Evolutionary conservation across 2,113 vertebrate species (phyloP).

Genomic region (Poeciliopsis turrubarensis): DNA sequence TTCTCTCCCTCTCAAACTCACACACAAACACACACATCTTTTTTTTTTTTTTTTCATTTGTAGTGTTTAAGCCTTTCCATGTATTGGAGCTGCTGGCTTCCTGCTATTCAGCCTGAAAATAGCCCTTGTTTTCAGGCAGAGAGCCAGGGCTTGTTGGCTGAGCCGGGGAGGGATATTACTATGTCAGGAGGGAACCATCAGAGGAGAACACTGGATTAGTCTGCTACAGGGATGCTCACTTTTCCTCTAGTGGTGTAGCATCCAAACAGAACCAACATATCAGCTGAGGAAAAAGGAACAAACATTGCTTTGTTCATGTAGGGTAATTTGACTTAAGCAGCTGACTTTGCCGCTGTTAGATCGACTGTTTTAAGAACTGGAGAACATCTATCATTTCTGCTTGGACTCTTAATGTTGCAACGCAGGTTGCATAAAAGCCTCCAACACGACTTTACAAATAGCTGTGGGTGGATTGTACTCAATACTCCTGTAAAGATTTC

Average conservation of each 20-base stretch:
- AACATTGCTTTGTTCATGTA: conserved; percentile 33
- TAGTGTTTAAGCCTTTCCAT: conserved; percentile 80
- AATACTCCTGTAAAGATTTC: conserved; percentile 17
- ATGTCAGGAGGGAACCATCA: conserved; percentile 73
- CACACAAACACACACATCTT: conserved; percentile 24
- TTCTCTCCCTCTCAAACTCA: conserved; percentile 49
- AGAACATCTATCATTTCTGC: conserved; percentile 23
- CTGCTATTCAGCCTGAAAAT: conserved; percentile 92
- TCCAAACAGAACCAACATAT: conserved; percentile 41
- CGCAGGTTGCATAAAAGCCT: conserved; percentile 26
- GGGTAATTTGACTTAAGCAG: conserved; percentile 44
- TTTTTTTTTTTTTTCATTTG: conserved; percentile 30
- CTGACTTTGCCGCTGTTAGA: conserved; percentile 26
- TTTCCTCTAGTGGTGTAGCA: conserved; percentile 61
- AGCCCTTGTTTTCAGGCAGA: conserved; percentile 84
- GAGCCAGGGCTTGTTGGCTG: conserved; percentile 84
- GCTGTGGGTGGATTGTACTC: not conserved
- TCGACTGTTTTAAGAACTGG: conserved; percentile 24
- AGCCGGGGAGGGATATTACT: conserved; percentile 72
- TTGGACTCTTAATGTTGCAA: conserved; percentile 15
- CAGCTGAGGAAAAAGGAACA: conserved; percentile 16
- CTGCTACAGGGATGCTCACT: conserved; percentile 70
- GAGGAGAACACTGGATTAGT: conserved; percentile 70
- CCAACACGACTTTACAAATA: not conserved
- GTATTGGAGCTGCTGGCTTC: conserved; percentile 87